A percentile compares a stretch with the other conserved stretches of the same genome.
Conservation (phyloP, 2,797 vertebrate species). For the Apodemus agrarius region DNA sequence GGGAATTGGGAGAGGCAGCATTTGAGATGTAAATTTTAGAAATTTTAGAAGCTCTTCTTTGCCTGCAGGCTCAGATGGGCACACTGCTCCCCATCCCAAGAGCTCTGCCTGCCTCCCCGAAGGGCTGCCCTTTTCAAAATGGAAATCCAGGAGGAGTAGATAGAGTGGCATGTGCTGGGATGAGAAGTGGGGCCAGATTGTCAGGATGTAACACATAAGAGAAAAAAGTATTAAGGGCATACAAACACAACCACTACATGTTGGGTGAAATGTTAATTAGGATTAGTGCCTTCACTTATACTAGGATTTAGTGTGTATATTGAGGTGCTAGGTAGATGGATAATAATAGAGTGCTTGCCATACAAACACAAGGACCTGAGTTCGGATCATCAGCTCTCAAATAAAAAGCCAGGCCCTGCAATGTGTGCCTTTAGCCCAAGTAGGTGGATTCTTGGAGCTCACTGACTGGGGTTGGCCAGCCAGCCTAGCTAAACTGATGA, state of each 20-base stretch:
- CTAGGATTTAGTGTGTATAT: not conserved
- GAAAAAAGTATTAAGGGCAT: not conserved
- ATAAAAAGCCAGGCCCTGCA: not conserved
- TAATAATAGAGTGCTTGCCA: not conserved
- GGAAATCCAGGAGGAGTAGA: not conserved
- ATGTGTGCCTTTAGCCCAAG: not conserved
- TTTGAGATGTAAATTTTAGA: not conserved
- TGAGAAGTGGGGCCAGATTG: not conserved
- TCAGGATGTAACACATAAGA: not conserved
- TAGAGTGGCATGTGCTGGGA: not conserved
- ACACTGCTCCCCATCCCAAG: not conserved
- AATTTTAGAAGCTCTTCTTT: not conserved
- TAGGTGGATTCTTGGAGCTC: not conserved
- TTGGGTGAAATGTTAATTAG: not conserved
- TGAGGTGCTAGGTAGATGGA: not conserved
- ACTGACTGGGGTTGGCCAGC: not conserved
- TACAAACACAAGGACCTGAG: not conserved
- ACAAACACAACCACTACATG: not conserved
- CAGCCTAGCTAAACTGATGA: not conserved
- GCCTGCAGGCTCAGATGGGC: not conserved
- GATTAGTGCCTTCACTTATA: not conserved
- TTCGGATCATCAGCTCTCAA: not conserved
- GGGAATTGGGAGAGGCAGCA: not conserved
- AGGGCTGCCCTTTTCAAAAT: not conserved
- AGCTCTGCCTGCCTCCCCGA: not conserved